Conservation (phyloP, 2,888 invertebrate species). For the Protodeltote pygarga region DNA sequence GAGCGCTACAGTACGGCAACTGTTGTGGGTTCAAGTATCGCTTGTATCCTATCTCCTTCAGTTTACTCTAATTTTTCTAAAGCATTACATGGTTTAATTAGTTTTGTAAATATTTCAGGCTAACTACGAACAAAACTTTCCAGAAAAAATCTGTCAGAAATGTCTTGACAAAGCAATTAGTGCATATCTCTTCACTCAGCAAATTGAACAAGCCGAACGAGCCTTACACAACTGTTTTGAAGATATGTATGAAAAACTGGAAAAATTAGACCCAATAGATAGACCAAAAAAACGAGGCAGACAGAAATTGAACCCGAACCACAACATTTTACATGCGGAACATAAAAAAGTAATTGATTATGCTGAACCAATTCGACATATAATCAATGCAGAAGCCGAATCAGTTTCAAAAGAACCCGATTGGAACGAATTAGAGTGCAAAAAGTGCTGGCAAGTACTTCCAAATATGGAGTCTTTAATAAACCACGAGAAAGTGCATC, state of each 20-base stretch:
- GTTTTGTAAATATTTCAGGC: constrained; percentile 61
- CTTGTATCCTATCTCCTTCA: no score
- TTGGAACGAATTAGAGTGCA: constrained; percentile 68
- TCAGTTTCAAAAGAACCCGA: constrained; percentile 42
- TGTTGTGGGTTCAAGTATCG: no score
- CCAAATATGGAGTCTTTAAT: constrained; percentile 65
- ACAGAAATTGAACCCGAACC: constrained; percentile 70
- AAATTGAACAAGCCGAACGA: constrained; percentile 73
- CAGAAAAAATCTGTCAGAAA: constrained; percentile 72
- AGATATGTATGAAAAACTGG: constrained; percentile 74
- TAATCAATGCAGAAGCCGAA: constrained; percentile 63
- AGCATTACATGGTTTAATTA: neutral
- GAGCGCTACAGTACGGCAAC: no score
- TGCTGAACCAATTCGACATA: constrained; percentile 72
- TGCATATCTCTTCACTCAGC: constrained; percentile 76
- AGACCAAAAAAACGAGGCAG: constrained; percentile 69
- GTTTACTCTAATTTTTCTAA: no score
- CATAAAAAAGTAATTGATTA: constrained; percentile 72
- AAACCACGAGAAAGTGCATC: constrained; percentile 73
- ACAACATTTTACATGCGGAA: constrained; percentile 64
- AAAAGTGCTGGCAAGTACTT: constrained; percentile 72
- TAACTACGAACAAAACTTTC: constrained; percentile 64
- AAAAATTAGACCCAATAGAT: constrained; percentile 73
- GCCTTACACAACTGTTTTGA: constrained; percentile 75
- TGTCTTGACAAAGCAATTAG: constrained; percentile 69